Base-by-base conservation (phyloP, 2,113 vertebrate genomes). In the Acanthochromis polyacanthus region DNA sequence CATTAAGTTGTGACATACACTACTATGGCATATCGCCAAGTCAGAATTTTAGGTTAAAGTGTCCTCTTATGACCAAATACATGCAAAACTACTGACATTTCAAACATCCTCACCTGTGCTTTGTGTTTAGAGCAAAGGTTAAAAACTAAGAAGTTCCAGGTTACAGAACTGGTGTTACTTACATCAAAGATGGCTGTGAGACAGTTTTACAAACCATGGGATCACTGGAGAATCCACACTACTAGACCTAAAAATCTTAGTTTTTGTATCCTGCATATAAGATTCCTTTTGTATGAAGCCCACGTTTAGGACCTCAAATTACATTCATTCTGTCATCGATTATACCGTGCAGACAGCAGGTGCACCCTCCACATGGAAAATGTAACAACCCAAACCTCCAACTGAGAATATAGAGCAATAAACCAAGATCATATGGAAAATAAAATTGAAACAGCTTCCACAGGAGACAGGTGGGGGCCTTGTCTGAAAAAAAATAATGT, bases 361-460 rank as follows among this genome's bases (percentile, higher is more conserved):
- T 19, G 3, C 36, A 38, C 30, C 12, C 32, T 36, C 32, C 32
- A 68, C 63, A 28, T 0, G 22, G 45, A 62, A 62, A 46, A 8
- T 51, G 4, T 32, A 68, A 48, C 50, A 40, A 63, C 16, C n/a
- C 23, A 32, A 20, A 28, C 9, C 40, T 38, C 53, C n/a, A 10
- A 48, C 36, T 62, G 28, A 57, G 58, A 78, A 48, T 16, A 38
- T 48, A 32, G n/a, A 7, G 9, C 32, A 8, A 3, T 5, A 71
- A 57, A 50, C 14, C 30, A 30, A 64, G 59, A 38, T 71, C 59
- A 58, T 19, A n/a, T 14, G 40, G 17, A 56, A n/a, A 63, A 77
- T 61, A 45, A 55, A 52, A 67, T 20, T 36, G 32, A 7, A 36
- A 36, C 32, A 9, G 8, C 6, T 36, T 8, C 1, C 1, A 36